These are phyloP conservation scores for Melanostigma gelatinosum DNA, from an alignment of 2,113 vertebrate genomes.

Conservation along the genomic window DNA sequence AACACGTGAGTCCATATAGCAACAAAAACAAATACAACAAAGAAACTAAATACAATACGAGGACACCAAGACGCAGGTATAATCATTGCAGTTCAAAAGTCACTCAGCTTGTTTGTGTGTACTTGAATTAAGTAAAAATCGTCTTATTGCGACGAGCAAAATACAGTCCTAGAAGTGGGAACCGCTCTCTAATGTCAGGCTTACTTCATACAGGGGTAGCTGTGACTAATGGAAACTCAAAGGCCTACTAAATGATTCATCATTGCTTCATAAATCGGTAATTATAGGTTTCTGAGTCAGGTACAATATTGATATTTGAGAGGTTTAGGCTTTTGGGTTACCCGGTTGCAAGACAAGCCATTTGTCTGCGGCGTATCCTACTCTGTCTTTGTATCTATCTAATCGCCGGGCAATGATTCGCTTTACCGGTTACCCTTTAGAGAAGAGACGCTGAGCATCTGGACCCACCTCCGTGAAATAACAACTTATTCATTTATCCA, in stretches of 20 bases:
- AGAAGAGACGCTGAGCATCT: slow-evolving; percentile 42
- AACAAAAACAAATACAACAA: no score
- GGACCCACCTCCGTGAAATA: slow-evolving; percentile 33
- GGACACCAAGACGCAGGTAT: no score
- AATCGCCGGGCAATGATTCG: not conserved
- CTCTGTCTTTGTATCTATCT: not conserved
- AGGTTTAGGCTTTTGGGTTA: not conserved
- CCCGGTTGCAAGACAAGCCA: not conserved
- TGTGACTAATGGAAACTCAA: slow-evolving; percentile 4
- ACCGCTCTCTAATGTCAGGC: not conserved
- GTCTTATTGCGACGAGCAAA: not conserved
- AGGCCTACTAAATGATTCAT: slow-evolving; percentile 11
- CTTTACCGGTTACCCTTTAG: slow-evolving; percentile 17
- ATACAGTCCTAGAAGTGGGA: not conserved
- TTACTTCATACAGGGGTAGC: not conserved
- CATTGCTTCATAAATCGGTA: slow-evolving; percentile 7
- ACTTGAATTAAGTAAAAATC: not conserved
- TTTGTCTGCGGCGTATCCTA: not conserved
- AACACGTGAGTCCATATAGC: no score
- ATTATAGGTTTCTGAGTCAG: not conserved
- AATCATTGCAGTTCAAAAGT: no score
- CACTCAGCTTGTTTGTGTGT: not conserved
- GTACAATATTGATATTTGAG: not conserved
- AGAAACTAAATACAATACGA: no score
- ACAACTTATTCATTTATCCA: slow-evolving; percentile 27